Conservation (phyloP, 2,113 vertebrate species). For the Cephalophus harveyi region DNA sequence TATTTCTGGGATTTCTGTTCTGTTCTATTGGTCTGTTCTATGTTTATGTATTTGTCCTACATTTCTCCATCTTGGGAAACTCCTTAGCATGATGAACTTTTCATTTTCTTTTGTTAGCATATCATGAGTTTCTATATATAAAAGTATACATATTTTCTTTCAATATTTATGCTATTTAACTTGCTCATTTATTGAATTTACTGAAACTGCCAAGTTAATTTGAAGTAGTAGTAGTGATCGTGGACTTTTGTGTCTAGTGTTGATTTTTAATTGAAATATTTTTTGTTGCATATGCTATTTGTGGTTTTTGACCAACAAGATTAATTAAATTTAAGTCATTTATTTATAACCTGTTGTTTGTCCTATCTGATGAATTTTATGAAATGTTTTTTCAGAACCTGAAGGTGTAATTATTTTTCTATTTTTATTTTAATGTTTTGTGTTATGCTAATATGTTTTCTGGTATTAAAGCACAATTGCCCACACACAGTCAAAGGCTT, state of each 20-base stretch:
- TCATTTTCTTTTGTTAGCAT: background rate
- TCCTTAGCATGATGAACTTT: background rate
- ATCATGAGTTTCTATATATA: background rate
- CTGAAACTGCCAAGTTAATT: background rate
- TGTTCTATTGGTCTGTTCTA: too few species aligned
- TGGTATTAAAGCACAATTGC: background rate
- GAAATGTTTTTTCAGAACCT: background rate
- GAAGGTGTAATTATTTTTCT: background rate
- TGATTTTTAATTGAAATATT: background rate
- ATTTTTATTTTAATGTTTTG: background rate
- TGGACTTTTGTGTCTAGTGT: background rate
- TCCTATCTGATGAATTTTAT: background rate
- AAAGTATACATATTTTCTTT: background rate
- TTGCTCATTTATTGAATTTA: background rate
- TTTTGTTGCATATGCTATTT: background rate
- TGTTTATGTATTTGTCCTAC: background rate
- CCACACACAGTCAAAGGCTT: too few species aligned
- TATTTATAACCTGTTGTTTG: background rate
- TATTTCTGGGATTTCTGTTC: background rate
- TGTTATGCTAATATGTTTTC: background rate
- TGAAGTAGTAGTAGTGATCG: background rate
- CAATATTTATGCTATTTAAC: background rate
- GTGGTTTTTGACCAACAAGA: background rate
- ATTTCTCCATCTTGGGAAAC: background rate
- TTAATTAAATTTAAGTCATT: background rate